phyloP scores from a whole-genome alignment of 1,140 invertebrate species.

The Cotesia vestalis region DNA sequence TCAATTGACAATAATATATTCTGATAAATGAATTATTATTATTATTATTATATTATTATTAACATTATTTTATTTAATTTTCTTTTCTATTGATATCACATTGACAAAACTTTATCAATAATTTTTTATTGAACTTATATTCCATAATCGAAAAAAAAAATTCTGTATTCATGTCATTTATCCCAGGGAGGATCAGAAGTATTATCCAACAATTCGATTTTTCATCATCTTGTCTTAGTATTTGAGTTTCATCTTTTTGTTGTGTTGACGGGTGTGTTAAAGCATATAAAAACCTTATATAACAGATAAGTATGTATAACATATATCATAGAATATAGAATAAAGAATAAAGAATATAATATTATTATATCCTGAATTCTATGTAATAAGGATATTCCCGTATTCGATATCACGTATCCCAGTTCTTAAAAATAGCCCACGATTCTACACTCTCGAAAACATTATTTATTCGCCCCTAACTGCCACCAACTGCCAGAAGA shows the following conservation, averaged over 20 bases:
- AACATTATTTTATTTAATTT: too few species aligned
- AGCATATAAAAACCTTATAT: not conserved
- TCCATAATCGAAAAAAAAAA: too few species aligned
- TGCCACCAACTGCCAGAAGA: too few species aligned
- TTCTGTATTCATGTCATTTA: not conserved
- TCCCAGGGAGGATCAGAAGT: not conserved
- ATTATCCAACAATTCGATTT: slow-evolving; percentile 2
- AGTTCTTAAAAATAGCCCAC: not conserved
- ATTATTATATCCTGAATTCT: slow-evolving; percentile 3
- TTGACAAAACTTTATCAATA: not conserved
- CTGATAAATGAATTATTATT: too few species aligned
- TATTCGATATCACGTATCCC: slow-evolving; percentile 24
- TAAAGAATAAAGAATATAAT: slow-evolving; percentile 8
- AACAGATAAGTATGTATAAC: not conserved
- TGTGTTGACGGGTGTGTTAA: not conserved
- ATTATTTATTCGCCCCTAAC: too few species aligned
- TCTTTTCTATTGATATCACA: too few species aligned
- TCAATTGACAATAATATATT: too few species aligned
- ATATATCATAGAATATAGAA: not conserved
- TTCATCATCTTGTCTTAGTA: slow-evolving; percentile 5
- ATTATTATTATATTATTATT: too few species aligned
- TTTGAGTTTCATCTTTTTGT: too few species aligned
- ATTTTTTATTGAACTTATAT: not conserved
- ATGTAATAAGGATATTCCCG: not conserved
- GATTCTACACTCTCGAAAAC: too few species aligned